These are phyloP conservation scores for Drosophila triauraria DNA, from an alignment of 1,140 invertebrate genomes.

Conservation along the genomic window DNA sequence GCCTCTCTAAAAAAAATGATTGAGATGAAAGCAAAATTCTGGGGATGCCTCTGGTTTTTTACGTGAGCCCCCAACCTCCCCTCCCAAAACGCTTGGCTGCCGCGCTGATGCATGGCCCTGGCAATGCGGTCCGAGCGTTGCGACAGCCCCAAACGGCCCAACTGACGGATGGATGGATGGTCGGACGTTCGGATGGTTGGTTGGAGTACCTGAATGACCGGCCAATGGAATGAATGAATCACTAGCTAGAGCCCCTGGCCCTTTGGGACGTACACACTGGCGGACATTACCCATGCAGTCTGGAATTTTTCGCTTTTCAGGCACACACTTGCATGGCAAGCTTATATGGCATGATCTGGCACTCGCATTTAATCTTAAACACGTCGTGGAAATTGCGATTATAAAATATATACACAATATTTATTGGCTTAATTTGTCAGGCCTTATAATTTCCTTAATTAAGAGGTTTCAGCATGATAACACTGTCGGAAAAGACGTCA, in stretches of 20 bases:
- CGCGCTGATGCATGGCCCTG: conserved; percentile 74
- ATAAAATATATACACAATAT: conserved; percentile 22
- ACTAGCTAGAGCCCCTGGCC: conserved; percentile 31
- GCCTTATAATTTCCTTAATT: not conserved
- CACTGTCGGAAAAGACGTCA: not conserved
- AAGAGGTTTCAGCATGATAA: conserved; percentile 1
- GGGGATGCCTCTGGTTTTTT: conserved; percentile 73
- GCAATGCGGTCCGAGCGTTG: conserved; percentile 75
- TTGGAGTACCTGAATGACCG: conserved; percentile 31
- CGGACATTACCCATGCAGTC: conserved; percentile 1
- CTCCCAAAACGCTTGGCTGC: conserved; percentile 71
- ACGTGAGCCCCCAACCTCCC: conserved; percentile 49
- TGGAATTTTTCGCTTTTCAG: not conserved
- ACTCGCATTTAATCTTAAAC: conserved; percentile 12
- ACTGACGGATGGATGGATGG: conserved; percentile 37
- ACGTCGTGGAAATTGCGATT: conserved; percentile 18
- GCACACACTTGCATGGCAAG: conserved; percentile 4
- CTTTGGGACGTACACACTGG: not conserved
- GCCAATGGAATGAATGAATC: conserved; percentile 75
- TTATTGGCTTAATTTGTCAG: conserved; percentile 11
- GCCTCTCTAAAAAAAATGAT: conserved; percentile 36
- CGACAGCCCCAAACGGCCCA: conserved; percentile 66
- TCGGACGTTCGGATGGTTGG: conserved; percentile 6
- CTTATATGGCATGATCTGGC: conserved; percentile 16
- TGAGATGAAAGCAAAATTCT: conserved; percentile 74